Percentiles rank a stretch among this genome's conserved stretches.
Conservation (phyloP, 2,797 vertebrate species). For the Pelodytes ibericus region DNA sequence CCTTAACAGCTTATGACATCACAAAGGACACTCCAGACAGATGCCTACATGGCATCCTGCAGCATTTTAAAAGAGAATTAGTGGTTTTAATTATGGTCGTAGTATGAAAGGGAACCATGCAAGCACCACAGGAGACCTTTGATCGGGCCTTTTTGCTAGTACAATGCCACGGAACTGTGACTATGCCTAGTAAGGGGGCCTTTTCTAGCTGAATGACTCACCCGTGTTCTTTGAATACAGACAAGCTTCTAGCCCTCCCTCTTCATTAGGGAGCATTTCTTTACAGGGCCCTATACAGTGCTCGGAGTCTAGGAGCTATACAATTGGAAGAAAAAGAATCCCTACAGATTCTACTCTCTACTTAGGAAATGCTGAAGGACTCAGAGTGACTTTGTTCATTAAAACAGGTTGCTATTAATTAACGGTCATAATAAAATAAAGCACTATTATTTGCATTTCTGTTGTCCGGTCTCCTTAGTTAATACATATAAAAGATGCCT, state of each 20-base stretch:
- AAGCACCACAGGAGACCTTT: slow-evolving; percentile 78
- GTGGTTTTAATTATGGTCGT: slow-evolving; percentile 87
- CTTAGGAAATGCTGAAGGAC: slow-evolving; percentile 84
- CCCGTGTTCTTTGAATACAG: slow-evolving; percentile 86
- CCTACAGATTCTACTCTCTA: slow-evolving; percentile 78
- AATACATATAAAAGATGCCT: slow-evolving; percentile 77
- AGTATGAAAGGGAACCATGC: slow-evolving; percentile 82
- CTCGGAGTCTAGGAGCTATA: slow-evolving; percentile 73
- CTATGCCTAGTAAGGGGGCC: slow-evolving; percentile 80
- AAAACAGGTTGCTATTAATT: slow-evolving; percentile 88
- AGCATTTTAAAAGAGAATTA: slow-evolving; percentile 89
- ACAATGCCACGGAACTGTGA: slow-evolving; percentile 86
- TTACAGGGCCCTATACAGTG: slow-evolving; percentile 80
- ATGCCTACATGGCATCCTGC: slow-evolving; percentile 86
- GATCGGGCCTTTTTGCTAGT: slow-evolving; percentile 80
- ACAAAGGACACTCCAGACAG: slow-evolving; percentile 86
- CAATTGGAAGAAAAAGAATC: slow-evolving; percentile 77
- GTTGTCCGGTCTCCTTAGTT: slow-evolving; percentile 73
- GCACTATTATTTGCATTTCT: slow-evolving; percentile 82
- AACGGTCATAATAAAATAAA: slow-evolving; percentile 88
- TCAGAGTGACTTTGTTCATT: slow-evolving; percentile 85
- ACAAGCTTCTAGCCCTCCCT: slow-evolving; percentile 82
- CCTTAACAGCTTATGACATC: slow-evolving; percentile 85
- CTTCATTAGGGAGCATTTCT: slow-evolving; percentile 87
- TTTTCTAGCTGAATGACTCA: slow-evolving; percentile 84